Conservation (phyloP, 2,888 invertebrate genomes). For the Drepanosiphum platanoidis region DNA sequence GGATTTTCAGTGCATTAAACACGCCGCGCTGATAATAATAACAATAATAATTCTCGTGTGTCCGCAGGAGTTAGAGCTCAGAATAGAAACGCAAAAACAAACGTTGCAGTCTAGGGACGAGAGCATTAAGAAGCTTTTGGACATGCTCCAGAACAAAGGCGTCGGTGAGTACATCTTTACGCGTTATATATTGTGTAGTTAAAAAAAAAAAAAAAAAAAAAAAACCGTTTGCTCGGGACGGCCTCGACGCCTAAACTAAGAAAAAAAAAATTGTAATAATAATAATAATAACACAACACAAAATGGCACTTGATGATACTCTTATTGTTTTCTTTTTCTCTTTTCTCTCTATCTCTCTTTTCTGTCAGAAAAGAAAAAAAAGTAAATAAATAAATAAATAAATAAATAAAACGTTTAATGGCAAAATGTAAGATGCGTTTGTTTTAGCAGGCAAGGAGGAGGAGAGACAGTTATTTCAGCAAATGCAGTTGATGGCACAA, state of each 20-base stretch:
- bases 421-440: slow-evolving; percentile 61
- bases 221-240: not conserved
- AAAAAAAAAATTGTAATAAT: slow-evolving; percentile 43
- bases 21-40: not conserved
- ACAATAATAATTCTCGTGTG: slow-evolving; percentile 10
- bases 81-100: slow-evolving; percentile 98
- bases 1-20: no score
- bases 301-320: slow-evolving; percentile 28
- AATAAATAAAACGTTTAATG: slow-evolving; percentile 29
- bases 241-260: not conserved
- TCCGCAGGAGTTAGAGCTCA: slow-evolving; percentile 87
- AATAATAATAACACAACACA: slow-evolving; percentile 51
- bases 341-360: slow-evolving; percentile 14
- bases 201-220: no score
- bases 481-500: slow-evolving; percentile 96
- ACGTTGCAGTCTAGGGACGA: slow-evolving; percentile 96
- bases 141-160: slow-evolving; percentile 98
- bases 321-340: slow-evolving; percentile 34
- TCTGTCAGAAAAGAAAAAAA: slow-evolving; percentile 8
- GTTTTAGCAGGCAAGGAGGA: slow-evolving; percentile 86
- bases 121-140: slow-evolving; percentile 96
- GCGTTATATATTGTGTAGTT: slow-evolving; percentile 2
- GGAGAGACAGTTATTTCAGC: slow-evolving; percentile 95
- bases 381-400: not conserved
- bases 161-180: slow-evolving; percentile 78